Evolutionary conservation across 2,113 vertebrate species (phyloP), one percentile per base, ranked within the genome.

Genomic region (Menidia beryllina): DNA sequence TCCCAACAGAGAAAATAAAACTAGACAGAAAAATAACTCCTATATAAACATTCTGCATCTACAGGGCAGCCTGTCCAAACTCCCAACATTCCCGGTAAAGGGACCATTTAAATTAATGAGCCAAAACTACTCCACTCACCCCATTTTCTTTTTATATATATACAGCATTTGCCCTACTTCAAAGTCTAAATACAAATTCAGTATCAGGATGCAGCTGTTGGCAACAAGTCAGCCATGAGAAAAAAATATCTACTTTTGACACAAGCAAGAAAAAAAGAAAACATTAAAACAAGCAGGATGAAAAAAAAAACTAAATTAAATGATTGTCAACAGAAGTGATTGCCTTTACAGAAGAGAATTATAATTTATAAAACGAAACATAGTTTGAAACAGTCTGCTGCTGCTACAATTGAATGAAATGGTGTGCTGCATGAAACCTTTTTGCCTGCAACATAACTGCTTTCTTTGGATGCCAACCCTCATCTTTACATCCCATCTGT

Each of bases 251-350:
- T 70, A 65, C 47, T 43, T 67, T 69, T 66, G 48, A 80, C 34
- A 34, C 64, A 9, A 62, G 50, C 30, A 55, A 68, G 36, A 56
- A 64, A 43, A 5, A 14, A 53, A 39, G 52, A 13, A 20, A 45
- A 49, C 58, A 25, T 1, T 71, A 72, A 63, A 68, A 59, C 27
- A 57, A 80, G 49, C 48, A 79, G 7, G 39, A 67, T 38, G 69
- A 85, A 39, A 84, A 85, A 39, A 84, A 79, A 69, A 85, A 56
- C 70, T 64, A 64, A 86, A 84, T 82, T 57, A 87, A 91, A 90
- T 88, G 91, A 92, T 92, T 92, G 91, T 92, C 91, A 82, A 91
- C 79, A 83, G 82, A 86, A 72, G 71, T 86, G 85, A 89, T 88
- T 90, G 88, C 90, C 88, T 83, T 87, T 88, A 88, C 52, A 87